Evolutionary conservation across 2,113 vertebrate genomes (phyloP).

Genomic region (Alethe diademata): DNA sequence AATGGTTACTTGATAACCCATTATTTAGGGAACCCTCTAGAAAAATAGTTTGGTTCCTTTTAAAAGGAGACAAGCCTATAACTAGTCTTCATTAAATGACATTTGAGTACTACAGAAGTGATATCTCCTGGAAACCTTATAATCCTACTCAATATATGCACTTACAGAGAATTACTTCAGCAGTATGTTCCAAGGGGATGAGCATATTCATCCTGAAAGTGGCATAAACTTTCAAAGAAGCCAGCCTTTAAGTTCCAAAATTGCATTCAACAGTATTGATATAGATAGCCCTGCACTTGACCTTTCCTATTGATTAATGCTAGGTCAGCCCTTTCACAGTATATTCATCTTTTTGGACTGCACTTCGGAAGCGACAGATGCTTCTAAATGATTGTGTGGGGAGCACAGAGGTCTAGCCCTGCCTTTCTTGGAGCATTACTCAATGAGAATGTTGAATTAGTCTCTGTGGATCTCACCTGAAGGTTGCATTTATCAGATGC

Average conservation of each 20-base stretch:
- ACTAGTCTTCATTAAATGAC: background rate
- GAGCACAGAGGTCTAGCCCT: background rate
- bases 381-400: background rate
- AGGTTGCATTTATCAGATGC: background rate
- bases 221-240: background rate
- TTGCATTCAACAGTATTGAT: background rate
- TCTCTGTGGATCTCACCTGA: background rate
- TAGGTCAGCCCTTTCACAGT: slow-evolving; percentile 10
- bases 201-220: background rate
- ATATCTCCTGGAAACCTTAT: background rate
- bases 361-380: background rate
- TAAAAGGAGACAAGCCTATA: background rate
- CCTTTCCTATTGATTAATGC: slow-evolving; percentile 20
- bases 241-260: background rate
- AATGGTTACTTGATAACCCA: background rate
- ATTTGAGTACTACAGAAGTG: background rate
- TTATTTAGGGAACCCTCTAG: background rate
- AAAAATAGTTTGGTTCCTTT: background rate
- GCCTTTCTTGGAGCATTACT: background rate
- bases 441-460: background rate
- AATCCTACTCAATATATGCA: background rate
- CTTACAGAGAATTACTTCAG: background rate
- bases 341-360: slow-evolving; percentile 20
- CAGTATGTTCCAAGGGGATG: background rate
- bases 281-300: background rate